Conservation (phyloP, 2,888 invertebrate species). For the Teinopalpus imperialis region DNA sequence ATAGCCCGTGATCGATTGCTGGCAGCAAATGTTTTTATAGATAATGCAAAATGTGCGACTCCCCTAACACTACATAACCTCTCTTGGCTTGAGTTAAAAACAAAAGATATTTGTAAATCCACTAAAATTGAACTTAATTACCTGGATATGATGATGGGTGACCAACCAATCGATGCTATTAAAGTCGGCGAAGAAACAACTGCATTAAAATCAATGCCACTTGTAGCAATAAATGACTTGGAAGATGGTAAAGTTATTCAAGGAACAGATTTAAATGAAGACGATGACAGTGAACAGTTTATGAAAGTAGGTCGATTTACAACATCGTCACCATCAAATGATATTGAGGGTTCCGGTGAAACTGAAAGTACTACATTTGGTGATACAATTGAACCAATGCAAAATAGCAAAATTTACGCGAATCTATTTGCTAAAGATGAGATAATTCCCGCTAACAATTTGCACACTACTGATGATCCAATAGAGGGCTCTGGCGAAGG, state of each 20-base stretch:
- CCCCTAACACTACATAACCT: slow-evolving; percentile 76
- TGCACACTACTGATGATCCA: slow-evolving; percentile 54
- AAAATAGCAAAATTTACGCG: slow-evolving; percentile 36
- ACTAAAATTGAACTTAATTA: slow-evolving; percentile 54
- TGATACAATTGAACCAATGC: slow-evolving; percentile 50
- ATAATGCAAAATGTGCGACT: slow-evolving; percentile 79
- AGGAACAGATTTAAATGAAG: slow-evolving; percentile 47
- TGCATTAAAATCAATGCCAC: slow-evolving; percentile 64
- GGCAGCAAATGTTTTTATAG: slow-evolving; percentile 76
- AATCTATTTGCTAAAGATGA: slow-evolving; percentile 47
- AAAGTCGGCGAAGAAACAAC: slow-evolving; percentile 59
- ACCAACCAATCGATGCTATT: slow-evolving; percentile 77
- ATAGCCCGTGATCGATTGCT: slow-evolving; percentile 83
- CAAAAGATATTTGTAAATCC: slow-evolving; percentile 76
- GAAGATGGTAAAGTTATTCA: slow-evolving; percentile 68
- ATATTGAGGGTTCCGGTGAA: slow-evolving; percentile 70
- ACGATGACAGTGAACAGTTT: slow-evolving; percentile 67
- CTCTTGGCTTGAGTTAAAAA: slow-evolving; percentile 82
- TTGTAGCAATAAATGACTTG: slow-evolving; percentile 58
- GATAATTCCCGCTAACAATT: slow-evolving; percentile 45
- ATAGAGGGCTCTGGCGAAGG: slow-evolving; percentile 68
- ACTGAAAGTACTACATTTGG: slow-evolving; percentile 67
- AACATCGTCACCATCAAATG: slow-evolving; percentile 41
- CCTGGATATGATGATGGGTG: slow-evolving; percentile 84
- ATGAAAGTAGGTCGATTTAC: slow-evolving; percentile 56